These are phyloP conservation scores for Meandrusa payeni DNA, from an alignment of 2,888 invertebrate genomes.

Conservation along the genomic window DNA sequence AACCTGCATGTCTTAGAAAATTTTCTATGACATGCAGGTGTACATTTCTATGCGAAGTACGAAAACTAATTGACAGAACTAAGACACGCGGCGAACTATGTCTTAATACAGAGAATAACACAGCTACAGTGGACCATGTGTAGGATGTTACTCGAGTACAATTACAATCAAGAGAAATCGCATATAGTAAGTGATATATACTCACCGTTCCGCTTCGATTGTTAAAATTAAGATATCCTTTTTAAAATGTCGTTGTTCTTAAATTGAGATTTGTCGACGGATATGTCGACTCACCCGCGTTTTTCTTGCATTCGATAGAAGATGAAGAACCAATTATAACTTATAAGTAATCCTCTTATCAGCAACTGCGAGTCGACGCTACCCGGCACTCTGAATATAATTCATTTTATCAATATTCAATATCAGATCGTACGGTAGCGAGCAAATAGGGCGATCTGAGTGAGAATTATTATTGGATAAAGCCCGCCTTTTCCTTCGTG, in stretches of 20 bases:
- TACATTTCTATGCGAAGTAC: too few relatives aligned
- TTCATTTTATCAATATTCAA: slow-evolving; percentile 79
- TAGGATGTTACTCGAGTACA: too few relatives aligned
- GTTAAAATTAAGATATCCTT: background rate
- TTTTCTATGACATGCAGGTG: too few relatives aligned
- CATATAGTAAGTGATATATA: too few relatives aligned
- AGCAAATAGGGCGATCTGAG: slow-evolving; percentile 76
- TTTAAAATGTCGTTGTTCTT: slow-evolving; percentile 2
- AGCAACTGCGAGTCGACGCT: slow-evolving; percentile 46
- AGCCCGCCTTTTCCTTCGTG: slow-evolving; percentile 64
- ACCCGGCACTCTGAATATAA: slow-evolving; percentile 69
- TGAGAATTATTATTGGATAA: slow-evolving; percentile 79
- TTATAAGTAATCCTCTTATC: slow-evolving; percentile 74
- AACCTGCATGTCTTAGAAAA: too few relatives aligned
- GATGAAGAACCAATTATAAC: slow-evolving; percentile 75
- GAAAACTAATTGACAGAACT: too few relatives aligned
- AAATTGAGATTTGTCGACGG: slow-evolving; percentile 48
- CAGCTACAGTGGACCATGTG: too few relatives aligned
- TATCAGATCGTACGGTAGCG: slow-evolving; percentile 75
- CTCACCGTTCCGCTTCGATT: too few relatives aligned
- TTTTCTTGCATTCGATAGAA: slow-evolving; percentile 65
- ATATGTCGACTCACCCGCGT: slow-evolving; percentile 50
- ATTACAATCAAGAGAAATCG: too few relatives aligned
- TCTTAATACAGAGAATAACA: too few relatives aligned
- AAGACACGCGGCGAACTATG: too few relatives aligned